Evolutionary conservation across 2,888 invertebrate genomes (phyloP).

Genomic region (Nomada flava): DNA sequence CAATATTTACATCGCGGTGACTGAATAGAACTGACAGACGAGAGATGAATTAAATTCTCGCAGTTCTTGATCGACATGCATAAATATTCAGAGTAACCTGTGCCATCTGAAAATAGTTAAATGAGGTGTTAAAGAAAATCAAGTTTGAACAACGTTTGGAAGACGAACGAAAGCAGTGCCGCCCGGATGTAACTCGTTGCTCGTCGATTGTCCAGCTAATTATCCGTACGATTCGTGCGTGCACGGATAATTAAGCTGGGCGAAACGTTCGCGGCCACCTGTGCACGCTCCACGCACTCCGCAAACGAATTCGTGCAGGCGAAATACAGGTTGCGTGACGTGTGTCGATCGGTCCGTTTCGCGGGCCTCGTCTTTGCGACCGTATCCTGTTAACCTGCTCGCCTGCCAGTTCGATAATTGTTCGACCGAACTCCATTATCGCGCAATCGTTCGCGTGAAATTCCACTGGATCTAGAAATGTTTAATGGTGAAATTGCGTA

Average conservation of each 20-base stretch:
- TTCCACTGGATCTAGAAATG: no score
- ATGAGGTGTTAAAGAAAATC: no score
- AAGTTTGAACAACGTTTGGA: background rate
- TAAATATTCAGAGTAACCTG: no score
- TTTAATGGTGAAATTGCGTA: no score
- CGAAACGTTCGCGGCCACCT: constrained; percentile 45
- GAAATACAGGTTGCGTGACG: background rate
- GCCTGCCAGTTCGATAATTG: constrained; percentile 18
- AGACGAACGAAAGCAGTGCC: constrained; percentile 9
- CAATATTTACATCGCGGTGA: no score
- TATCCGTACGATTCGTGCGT: constrained; percentile 52
- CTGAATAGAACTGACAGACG: no score
- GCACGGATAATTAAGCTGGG: constrained; percentile 44
- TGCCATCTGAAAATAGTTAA: no score
- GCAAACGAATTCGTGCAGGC: constrained; percentile 17
- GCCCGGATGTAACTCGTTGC: constrained; percentile 27
- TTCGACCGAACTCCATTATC: background rate
- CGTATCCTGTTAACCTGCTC: constrained; percentile 5
- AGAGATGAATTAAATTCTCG: no score
- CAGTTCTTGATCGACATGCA: no score
- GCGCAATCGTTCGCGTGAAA: background rate
- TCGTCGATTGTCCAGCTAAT: constrained; percentile 49
- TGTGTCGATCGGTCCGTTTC: constrained; percentile 15
- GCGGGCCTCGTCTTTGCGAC: constrained; percentile 30
- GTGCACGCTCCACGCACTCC: constrained; percentile 14